phyloP scores from a whole-genome alignment of 2,113 vertebrate genomes.

The Melanostigma gelatinosum region DNA sequence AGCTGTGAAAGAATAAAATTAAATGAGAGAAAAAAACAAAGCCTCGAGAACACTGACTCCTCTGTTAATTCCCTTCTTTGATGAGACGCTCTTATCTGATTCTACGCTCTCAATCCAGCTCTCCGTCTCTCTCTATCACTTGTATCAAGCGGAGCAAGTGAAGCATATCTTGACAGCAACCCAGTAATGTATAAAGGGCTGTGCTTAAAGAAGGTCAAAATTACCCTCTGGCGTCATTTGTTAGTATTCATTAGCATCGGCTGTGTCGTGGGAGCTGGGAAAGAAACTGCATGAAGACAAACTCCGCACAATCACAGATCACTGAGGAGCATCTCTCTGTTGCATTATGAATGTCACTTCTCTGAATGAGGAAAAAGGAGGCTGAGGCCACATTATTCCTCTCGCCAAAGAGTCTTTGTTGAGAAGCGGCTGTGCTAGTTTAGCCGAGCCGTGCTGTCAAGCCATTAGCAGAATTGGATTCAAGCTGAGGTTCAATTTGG shows the following conservation, averaged over 20 bases:
- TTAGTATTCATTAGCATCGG: constrained; percentile 11
- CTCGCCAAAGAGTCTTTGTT: constrained; percentile 31
- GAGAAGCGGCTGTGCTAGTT: constrained; percentile 46
- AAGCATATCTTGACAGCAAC: constrained; percentile 10
- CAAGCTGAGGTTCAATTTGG: constrained; percentile 76
- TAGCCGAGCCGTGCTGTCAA: constrained; percentile 39
- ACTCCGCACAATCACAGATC: background rate
- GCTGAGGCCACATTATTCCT: background rate
- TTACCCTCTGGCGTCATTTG: constrained; percentile 3
- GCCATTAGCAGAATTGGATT: constrained; percentile 75
- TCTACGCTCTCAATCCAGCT: background rate
- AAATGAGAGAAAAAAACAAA: constrained; percentile 59
- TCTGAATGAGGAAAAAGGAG: constrained; percentile 1
- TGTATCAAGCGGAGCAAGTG: constrained; percentile 13
- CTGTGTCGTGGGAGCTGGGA: background rate
- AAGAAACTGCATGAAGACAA: constrained; percentile 9
- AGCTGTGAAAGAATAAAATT: constrained; percentile 82
- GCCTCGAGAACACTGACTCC: constrained; percentile 46
- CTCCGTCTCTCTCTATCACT: constrained; percentile 1
- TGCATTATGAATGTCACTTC: constrained; percentile 11
- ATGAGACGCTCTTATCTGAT: constrained; percentile 32
- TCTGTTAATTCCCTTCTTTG: constrained; percentile 35
- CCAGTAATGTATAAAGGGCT: constrained; percentile 10
- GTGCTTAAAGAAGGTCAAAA: constrained; percentile 20
- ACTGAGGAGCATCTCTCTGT: background rate